Evolutionary conservation across 1,140 invertebrate genomes (phyloP).

Genomic region (Odontomachus brunneus): DNA sequence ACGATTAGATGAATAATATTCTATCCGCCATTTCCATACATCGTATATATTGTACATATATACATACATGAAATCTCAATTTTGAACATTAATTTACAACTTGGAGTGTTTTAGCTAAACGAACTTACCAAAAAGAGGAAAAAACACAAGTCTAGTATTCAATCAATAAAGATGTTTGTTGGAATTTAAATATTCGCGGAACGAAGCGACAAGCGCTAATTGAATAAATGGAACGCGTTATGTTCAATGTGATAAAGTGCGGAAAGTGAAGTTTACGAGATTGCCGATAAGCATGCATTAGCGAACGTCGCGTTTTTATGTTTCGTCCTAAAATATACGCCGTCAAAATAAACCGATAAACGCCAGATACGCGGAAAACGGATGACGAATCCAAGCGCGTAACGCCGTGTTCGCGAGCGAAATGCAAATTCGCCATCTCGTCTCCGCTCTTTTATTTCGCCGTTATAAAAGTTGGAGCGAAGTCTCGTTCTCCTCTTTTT

Average conservation of each 20-base stretch:
- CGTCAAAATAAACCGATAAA: conserved; percentile 63
- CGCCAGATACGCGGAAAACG: conserved; percentile 42
- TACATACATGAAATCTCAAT: not conserved
- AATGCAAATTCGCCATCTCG: conserved; percentile 60
- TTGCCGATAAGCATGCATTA: conserved; percentile 40
- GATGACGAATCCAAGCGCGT: conserved; percentile 58
- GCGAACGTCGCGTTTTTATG: conserved; percentile 8
- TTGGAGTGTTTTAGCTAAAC: not conserved
- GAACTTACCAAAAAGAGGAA: not conserved
- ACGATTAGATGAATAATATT: conserved; percentile 54
- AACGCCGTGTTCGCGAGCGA: conserved; percentile 23
- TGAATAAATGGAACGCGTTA: not conserved
- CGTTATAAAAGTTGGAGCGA: conserved; percentile 71
- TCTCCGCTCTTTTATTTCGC: conserved; percentile 70
- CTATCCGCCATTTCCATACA: conserved; percentile 4
- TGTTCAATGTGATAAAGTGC: conserved; percentile 6
- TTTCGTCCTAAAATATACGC: conserved; percentile 47
- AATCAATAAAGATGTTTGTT: conserved; percentile 18
- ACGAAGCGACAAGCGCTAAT: not conserved
- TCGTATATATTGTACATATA: no score
- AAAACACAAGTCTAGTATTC: not conserved
- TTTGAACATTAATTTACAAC: not conserved
- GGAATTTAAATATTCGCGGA: conserved; percentile 13
- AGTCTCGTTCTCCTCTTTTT: conserved; percentile 64
- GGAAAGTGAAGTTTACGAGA: conserved; percentile 39